Percentiles rank a stretch among this genome's conserved stretches.
These are phyloP conservation scores for Micoletzkya japonica DNA, from an alignment of 2,888 invertebrate species.

Conservation along the genomic window DNA sequence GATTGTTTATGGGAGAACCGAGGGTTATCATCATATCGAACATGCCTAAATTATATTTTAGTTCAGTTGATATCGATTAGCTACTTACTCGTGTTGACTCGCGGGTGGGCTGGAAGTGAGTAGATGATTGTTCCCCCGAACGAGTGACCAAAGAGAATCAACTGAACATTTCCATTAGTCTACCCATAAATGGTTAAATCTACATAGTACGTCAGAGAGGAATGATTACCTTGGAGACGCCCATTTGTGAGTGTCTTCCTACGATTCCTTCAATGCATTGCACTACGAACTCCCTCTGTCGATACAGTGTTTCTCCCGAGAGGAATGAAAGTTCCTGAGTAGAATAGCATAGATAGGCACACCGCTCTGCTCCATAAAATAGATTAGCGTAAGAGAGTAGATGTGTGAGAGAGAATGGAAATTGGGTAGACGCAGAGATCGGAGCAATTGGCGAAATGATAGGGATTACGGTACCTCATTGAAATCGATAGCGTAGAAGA, in stretches of 20 bases:
- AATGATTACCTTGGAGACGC: slow-evolving; percentile 27
- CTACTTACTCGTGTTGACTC: neutral
- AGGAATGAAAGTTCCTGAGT: slow-evolving; percentile 79
- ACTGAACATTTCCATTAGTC: slow-evolving; percentile 27
- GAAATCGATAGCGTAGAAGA: slow-evolving; percentile 84
- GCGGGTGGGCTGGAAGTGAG: slow-evolving; percentile 20
- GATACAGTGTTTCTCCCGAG: slow-evolving; percentile 80
- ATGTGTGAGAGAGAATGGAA: no score
- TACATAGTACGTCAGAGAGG: neutral
- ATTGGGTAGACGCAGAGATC: no score
- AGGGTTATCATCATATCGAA: slow-evolving; percentile 19
- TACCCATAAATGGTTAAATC: neutral
- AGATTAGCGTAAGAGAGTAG: no score
- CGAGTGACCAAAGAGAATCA: slow-evolving; percentile 44
- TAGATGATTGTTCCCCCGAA: slow-evolving; percentile 41
- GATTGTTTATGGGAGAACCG: slow-evolving; percentile 15
- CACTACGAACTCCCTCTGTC: slow-evolving; percentile 78
- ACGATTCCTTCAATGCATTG: slow-evolving; percentile 75
- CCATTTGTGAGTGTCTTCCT: slow-evolving; percentile 16
- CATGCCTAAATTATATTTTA: neutral
- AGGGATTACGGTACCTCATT: slow-evolving; percentile 71
- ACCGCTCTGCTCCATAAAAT: no score
- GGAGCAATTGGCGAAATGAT: neutral
- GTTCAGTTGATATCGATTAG: neutral
- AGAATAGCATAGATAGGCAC: neutral